Evolutionary conservation across 2,797 vertebrate genomes (phyloP).

Genomic region (Helostoma temminkii): DNA sequence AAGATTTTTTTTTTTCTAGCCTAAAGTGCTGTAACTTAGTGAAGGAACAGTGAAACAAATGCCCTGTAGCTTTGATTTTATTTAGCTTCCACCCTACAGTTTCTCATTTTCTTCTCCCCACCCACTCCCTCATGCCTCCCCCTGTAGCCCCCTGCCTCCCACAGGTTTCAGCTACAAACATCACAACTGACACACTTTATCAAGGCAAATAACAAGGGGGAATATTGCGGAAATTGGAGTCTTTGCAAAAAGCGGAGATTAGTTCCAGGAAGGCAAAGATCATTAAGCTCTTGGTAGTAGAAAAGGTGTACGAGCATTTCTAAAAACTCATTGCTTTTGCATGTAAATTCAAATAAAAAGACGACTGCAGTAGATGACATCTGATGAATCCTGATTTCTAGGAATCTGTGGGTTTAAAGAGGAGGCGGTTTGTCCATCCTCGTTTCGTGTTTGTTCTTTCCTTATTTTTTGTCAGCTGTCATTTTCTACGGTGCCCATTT

Average conservation of each 20-base stretch:
- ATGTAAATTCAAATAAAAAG: not conserved
- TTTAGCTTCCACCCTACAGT: slow-evolving; percentile 50
- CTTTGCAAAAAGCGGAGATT: slow-evolving; percentile 19
- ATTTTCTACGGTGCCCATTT: slow-evolving; percentile 24
- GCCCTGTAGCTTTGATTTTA: slow-evolving; percentile 49
- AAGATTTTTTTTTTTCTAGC: slow-evolving; percentile 1
- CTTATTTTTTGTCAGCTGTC: slow-evolving; percentile 17
- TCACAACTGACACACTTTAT: slow-evolving; percentile 59
- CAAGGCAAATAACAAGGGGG: slow-evolving; percentile 42
- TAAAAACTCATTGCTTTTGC: not conserved
- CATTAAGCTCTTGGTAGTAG: not conserved
- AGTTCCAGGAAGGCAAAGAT: not conserved
- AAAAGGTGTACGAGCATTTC: not conserved
- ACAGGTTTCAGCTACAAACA: slow-evolving; percentile 53
- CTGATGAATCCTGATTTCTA: not conserved
- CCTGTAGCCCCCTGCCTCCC: slow-evolving; percentile 36
- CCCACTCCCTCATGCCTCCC: slow-evolving; percentile 56
- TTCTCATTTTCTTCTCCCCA: slow-evolving; percentile 26
- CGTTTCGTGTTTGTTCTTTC: no score
- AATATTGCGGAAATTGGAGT: slow-evolving; percentile 10
- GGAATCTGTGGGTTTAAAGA: not conserved
- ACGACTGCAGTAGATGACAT: not conserved
- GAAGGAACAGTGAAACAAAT: slow-evolving; percentile 27
- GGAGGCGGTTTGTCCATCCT: not conserved
- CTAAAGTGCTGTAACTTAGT: slow-evolving; percentile 4